Conservation (phyloP, 2,797 vertebrate species). For the Rhincodon typus region DNA sequence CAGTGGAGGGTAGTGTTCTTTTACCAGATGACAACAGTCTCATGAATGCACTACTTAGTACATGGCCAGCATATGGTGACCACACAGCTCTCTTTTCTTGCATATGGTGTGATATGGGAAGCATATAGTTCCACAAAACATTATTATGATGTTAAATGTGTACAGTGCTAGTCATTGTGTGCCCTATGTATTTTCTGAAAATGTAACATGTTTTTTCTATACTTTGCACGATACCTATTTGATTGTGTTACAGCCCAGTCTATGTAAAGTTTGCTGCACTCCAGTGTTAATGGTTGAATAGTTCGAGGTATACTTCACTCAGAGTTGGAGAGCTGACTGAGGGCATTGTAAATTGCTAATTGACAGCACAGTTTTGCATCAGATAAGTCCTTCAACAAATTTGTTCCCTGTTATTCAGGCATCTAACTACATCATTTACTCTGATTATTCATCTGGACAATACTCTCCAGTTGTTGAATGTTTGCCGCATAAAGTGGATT, state of each 20-base stretch:
- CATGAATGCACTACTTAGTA: neutral
- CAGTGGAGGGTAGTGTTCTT: neutral
- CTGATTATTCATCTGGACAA: neutral
- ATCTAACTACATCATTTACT: neutral
- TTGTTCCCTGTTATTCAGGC: neutral
- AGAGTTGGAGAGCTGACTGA: neutral
- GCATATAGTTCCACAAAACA: neutral
- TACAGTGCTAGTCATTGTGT: neutral
- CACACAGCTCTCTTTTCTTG: neutral
- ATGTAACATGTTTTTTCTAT: neutral
- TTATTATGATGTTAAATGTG: neutral
- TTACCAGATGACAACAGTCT: neutral
- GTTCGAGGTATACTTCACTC: neutral
- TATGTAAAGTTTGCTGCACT: neutral
- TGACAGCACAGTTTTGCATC: neutral
- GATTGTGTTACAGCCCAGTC: neutral
- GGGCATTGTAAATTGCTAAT: neutral
- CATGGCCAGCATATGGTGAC: neutral
- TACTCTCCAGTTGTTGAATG: neutral
- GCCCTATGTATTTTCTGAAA: neutral
- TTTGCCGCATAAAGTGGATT: neutral
- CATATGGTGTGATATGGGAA: neutral
- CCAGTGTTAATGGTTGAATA: neutral
- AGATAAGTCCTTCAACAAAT: neutral
- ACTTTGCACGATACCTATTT: neutral